Evolutionary conservation across 2,797 vertebrate genomes (phyloP), one percentile per base, ranked within the genome.

Genomic region (Girardinus metallicus): DNA sequence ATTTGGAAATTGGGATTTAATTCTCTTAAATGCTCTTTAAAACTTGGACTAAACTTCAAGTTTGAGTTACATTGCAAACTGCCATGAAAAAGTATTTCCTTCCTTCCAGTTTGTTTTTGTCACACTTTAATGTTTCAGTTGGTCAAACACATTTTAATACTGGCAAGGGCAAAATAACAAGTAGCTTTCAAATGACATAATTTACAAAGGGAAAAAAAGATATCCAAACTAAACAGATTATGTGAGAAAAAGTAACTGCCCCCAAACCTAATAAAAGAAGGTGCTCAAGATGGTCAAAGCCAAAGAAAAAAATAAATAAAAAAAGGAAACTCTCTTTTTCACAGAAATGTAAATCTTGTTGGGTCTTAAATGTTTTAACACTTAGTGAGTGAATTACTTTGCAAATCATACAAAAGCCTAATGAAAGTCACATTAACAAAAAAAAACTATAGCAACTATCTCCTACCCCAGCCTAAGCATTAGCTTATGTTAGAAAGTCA

Each of bases 21-120:
- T 92, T 92, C 77, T 87, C 89, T 90, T 89, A 89, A 86, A 91
- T 87, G 85, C 87, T 83, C 87, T 83, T 88, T 81, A 93, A 93
- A 90, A 91, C 84, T 83, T 77, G 82, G 81, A 76, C 80, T 26
- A 78, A 76, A 78, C 78, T 89, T 41, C 4, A 11, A 12, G 6
- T 34, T 62, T 34, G 29, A 34, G 13, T 18, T 62, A 23, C 23
- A 68, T 12, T 39, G 23, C 21, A 41, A 41, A 68, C 13, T 39
- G 34, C 16, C 36, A 10, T 36, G 31, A 64, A 36, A 26, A 68
- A 12, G 9, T 11, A 41, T 12, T 66, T 39, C 3, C 16, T 9
- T 66, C 9, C 16, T 39, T 64, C 7, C 21, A 10, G 16, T 64
- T 64, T 36, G 34, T 11, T 68, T 26, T 68, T 13, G 16, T 39